Percentiles rank a stretch among this genome's conserved stretches.
Evolutionary conservation across 1,140 invertebrate species (phyloP).

Genomic region (Hyles vespertilio): DNA sequence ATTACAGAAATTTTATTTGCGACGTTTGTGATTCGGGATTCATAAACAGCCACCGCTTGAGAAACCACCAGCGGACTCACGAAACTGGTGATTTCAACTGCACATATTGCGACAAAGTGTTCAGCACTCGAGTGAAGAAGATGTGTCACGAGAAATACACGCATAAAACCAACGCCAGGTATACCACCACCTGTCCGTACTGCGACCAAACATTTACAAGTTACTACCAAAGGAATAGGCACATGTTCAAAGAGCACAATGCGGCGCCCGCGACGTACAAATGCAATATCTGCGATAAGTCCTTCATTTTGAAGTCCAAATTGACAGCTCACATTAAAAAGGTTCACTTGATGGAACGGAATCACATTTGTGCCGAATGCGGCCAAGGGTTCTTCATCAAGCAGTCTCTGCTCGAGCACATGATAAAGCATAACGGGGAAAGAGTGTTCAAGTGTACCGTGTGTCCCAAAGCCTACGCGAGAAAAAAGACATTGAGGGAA

Average conservation of each 20-base stretch:
- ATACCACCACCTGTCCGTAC: conserved; percentile 54
- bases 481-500: conserved; percentile 82
- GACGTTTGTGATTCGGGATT: conserved; percentile 86
- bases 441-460: conserved; percentile 61
- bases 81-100: conserved; percentile 56
- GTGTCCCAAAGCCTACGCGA: conserved; percentile 77
- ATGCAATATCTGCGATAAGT: conserved; percentile 63
- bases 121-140: conserved; percentile 45
- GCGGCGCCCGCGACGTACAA: conserved; percentile 39
- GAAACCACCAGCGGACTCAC: conserved; percentile 69
- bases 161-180: conserved; percentile 47
- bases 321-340: conserved; percentile 60
- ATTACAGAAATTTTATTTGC: conserved; percentile 81
- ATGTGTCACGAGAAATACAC: conserved; percentile 60
- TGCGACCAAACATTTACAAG: conserved; percentile 55
- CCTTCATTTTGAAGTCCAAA: conserved; percentile 55
- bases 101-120: conserved; percentile 63
- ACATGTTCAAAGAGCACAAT: conserved; percentile 57
- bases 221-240: conserved; percentile 58
- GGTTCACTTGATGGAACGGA: conserved; percentile 59
- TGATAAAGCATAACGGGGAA: conserved; percentile 33
- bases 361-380: conserved; percentile 53
- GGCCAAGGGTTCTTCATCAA: conserved; percentile 59
- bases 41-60: conserved; percentile 70
- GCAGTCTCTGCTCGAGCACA: conserved; percentile 54